Percentiles rank a stretch among this genome's conserved stretches.
Conservation (phyloP, 2,888 invertebrate genomes). For the Ochropleura plecta region DNA sequence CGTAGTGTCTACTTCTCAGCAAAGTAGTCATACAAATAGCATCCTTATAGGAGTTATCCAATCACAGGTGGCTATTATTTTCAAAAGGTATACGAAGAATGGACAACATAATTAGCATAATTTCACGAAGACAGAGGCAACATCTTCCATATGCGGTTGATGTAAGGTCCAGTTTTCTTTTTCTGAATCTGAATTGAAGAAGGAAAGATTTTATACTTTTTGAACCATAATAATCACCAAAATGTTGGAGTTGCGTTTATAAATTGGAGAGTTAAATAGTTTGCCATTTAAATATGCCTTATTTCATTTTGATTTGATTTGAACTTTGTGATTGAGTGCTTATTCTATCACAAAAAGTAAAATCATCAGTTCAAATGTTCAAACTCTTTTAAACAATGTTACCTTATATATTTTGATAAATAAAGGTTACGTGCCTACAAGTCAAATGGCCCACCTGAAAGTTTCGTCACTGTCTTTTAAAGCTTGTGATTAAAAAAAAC, state of each 20-base stretch:
- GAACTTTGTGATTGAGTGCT: not conserved
- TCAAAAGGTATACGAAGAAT: conserved; percentile 8
- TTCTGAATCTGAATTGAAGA: conserved; percentile 11
- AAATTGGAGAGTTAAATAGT: not conserved
- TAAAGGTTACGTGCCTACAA: not conserved
- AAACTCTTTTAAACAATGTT: too few species aligned
- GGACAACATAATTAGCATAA: not conserved
- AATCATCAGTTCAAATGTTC: not conserved
- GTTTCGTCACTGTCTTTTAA: not conserved
- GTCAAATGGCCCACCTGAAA: too few species aligned
- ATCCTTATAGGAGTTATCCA: not conserved
- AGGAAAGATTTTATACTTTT: conserved; percentile 15
- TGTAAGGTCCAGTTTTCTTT: conserved; percentile 11
- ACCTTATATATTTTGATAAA: not conserved
- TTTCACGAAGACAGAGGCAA: conserved; percentile 8
- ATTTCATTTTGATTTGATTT: not conserved
- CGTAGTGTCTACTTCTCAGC: not conserved
- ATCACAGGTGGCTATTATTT: not conserved
- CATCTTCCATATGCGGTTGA: conserved; percentile 7
- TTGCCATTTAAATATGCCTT: not conserved
- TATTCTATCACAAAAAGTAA: too few species aligned
- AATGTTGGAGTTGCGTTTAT: not conserved
- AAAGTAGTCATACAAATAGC: not conserved
- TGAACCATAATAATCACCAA: not conserved
- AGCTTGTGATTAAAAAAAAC: not conserved